These are phyloP conservation scores for Pterostichus niger DNA, from an alignment of 2,888 invertebrate genomes.

Conservation along the genomic window DNA sequence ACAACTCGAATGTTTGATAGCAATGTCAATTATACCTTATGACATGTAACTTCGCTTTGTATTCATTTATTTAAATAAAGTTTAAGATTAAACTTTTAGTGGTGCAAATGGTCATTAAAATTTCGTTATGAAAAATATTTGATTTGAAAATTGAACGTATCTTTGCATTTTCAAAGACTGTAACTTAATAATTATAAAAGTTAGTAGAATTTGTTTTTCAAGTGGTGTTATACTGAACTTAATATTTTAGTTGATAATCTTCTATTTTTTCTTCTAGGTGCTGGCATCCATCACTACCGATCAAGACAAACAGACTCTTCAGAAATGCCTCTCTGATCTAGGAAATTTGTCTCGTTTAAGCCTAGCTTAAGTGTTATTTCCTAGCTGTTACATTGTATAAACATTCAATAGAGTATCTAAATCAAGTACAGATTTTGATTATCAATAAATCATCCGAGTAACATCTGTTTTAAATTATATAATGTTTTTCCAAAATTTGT, in stretches of 20 bases:
- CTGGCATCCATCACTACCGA: constrained; percentile 93
- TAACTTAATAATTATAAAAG: too few species aligned
- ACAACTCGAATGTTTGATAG: too few species aligned
- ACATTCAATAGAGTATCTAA: constrained; percentile 63
- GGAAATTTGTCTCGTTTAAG: constrained; percentile 82
- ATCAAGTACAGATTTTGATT: constrained; percentile 30
- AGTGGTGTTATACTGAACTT: background rate
- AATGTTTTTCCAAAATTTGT: background rate
- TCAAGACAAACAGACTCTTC: constrained; percentile 94
- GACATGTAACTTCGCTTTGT: too few species aligned
- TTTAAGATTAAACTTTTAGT: too few species aligned
- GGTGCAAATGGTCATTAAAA: too few species aligned
- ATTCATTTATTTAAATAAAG: too few species aligned
- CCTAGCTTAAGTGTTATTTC: constrained; percentile 69
- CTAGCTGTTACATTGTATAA: constrained; percentile 46
- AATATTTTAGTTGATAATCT: background rate
- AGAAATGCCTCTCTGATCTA: constrained; percentile 93
- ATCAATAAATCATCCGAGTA: constrained; percentile 11
- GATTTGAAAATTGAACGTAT: too few species aligned
- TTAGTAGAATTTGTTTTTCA: too few species aligned
- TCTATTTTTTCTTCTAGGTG: background rate
- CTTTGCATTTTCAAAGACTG: too few species aligned
- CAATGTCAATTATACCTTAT: too few species aligned
- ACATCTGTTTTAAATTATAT: constrained; percentile 10
- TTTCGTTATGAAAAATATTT: too few species aligned